phyloP scores from a whole-genome alignment of 2,113 vertebrate species.

The Chloropsis hardwickii region DNA sequence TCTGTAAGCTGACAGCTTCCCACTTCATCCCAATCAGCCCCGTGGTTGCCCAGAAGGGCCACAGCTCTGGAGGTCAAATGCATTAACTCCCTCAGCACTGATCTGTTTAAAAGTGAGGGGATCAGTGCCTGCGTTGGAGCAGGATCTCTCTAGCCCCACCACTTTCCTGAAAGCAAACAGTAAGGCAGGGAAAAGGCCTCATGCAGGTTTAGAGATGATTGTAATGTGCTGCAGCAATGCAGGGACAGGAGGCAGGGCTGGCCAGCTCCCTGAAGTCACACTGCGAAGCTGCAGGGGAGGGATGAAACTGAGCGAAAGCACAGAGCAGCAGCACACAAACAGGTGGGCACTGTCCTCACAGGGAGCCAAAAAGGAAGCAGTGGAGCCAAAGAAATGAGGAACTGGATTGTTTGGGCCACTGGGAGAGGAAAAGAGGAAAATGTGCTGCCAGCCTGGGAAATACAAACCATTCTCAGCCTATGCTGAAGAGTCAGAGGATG shows the following conservation, averaged over 20 bases:
- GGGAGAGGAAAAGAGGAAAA: neutral
- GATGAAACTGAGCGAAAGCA: neutral
- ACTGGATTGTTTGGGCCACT: neutral
- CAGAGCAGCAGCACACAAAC: neutral
- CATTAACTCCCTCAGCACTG: neutral
- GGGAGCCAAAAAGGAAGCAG: slow-evolving; percentile 35
- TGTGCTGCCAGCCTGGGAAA: neutral
- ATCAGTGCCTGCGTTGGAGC: neutral
- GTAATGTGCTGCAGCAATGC: neutral
- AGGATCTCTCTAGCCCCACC: neutral
- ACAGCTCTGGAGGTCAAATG: neutral
- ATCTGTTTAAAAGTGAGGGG: neutral
- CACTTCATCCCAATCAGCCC: neutral
- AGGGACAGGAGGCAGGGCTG: neutral
- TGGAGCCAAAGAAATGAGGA: slow-evolving; percentile 6
- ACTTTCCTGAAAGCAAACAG: neutral
- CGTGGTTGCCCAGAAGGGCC: neutral
- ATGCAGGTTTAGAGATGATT: neutral
- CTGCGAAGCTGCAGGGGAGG: neutral
- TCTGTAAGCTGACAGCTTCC: neutral
- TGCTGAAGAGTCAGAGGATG: neutral
- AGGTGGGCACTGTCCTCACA: neutral
- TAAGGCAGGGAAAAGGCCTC: neutral
- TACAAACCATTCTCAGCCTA: neutral
- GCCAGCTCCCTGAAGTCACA: neutral